Base-by-base conservation (phyloP, 2,113 vertebrate species). In the Phylloscopus trochiloides region DNA sequence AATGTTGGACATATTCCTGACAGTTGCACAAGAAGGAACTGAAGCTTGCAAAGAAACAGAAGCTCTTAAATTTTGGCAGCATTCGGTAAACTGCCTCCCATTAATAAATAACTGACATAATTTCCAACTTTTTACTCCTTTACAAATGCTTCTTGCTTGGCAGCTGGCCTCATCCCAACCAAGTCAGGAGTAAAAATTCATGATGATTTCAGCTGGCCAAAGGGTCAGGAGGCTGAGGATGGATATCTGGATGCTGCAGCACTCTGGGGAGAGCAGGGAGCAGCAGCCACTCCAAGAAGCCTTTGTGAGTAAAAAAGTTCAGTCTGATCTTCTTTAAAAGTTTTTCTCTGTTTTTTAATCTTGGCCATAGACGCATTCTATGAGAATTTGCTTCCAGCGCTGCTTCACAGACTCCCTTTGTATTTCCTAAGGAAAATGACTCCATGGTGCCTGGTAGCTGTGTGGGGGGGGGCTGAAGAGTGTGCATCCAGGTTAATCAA, bases 11-110 rank as follows among this genome's bases (percentile, higher is more conserved):
- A 17, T 45, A 6, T 84, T 96, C 92, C 92, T 96, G 68, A 79
- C 14, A 28, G 80, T 91, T 94, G 59, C 77, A 82, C 90, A 90
- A 94, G 90, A 88, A 68, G 67, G 61, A 91, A 57, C 45, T 31
- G n/a, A 91, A 86, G 75, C 59, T 80, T 6, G 1, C 71, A 62
- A 36, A 88, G 86, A 94, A 95, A 92, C 81, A 88, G 90, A 90
- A 95, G 95, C 95, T 88, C 73, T 85, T 78, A 57, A 51, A 52
- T 94, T 82, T 84, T 94, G 96, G 95, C 94, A 96, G 72, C 52
- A 61, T 93, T 91, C 62, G 36, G 65, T 82, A 85, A 95, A 57
- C 80, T 85, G 32, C 68, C 52, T 96, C 71, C 77, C 54, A 47
- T 86, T 92, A 91, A 93, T 90, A 95, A 90, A 93, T 83, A 95